Percentiles rank a stretch among this genome's conserved stretches.
phyloP scores from a whole-genome alignment of 1,140 invertebrate genomes.

The Solen grandis region DNA sequence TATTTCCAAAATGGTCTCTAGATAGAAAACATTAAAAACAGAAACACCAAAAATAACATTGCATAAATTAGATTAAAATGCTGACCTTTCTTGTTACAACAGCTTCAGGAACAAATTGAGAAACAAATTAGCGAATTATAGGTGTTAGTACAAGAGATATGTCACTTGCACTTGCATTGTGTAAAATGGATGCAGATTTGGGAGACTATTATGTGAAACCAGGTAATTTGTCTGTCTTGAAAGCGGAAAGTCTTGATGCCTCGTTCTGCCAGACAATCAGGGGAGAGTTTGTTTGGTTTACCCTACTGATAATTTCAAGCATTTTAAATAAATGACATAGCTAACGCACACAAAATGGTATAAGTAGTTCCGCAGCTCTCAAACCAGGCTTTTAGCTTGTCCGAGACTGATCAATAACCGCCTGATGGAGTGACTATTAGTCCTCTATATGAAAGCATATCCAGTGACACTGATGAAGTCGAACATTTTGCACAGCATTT shows the following conservation, averaged over 20 bases:
- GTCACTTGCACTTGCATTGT: too few relatives aligned
- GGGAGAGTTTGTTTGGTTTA: conserved; percentile 3
- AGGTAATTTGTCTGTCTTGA: too few relatives aligned
- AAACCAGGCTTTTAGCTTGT: not conserved
- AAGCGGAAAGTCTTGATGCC: not conserved
- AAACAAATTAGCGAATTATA: too few relatives aligned
- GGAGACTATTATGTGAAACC: not conserved
- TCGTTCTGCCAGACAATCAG: not conserved
- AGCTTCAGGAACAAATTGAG: too few relatives aligned
- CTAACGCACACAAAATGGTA: not conserved
- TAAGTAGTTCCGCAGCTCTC: not conserved
- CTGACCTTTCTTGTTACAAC: too few relatives aligned
- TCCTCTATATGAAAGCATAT: not conserved
- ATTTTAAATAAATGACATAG: not conserved
- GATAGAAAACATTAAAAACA: too few relatives aligned
- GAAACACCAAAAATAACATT: too few relatives aligned
- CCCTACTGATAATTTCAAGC: not conserved
- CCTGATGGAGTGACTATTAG: not conserved
- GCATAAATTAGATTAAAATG: too few relatives aligned
- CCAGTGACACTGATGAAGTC: not conserved
- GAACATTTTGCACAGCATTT: not conserved
- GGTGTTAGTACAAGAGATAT: too few relatives aligned
- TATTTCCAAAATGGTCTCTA: too few relatives aligned
- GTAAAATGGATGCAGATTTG: not conserved
- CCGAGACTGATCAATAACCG: not conserved